Evolutionary conservation across 2,113 vertebrate genomes (phyloP).

Genomic region (Thamnaconus septentrionalis): DNA sequence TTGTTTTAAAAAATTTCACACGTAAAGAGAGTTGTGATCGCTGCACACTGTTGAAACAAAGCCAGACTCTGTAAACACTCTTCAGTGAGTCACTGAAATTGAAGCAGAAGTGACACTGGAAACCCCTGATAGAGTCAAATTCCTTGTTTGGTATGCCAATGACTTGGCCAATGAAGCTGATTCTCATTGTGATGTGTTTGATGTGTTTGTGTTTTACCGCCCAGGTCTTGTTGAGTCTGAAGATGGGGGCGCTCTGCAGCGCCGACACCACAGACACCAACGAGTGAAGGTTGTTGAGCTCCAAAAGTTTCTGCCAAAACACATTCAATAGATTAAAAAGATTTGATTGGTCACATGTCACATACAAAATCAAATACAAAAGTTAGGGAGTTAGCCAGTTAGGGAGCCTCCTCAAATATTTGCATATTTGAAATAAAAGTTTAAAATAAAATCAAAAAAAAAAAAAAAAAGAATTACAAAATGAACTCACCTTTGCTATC

Average conservation of each 20-base stretch:
- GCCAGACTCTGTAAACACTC: too few species aligned
- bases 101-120: too few species aligned
- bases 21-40: neutral
- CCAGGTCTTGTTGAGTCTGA: conserved; percentile 95
- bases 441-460: too few species aligned
- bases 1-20: neutral
- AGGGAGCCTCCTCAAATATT: neutral
- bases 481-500: conserved; percentile 89
- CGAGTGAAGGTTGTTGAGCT: conserved; percentile 94
- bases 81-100: neutral
- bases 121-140: too few species aligned
- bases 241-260: conserved; percentile 93
- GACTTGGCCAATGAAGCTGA: too few species aligned
- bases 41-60: neutral
- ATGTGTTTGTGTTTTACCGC: conserved; percentile 79
- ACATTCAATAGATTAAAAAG: too few species aligned
- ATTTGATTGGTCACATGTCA: too few species aligned
- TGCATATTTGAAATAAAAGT: neutral
- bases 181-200: neutral
- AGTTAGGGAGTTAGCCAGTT: neutral
- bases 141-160: too few species aligned
- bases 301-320: conserved; percentile 86
- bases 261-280: conserved; percentile 95
- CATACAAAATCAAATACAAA: neutral
- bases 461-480: too few species aligned